Evolutionary conservation across 2,888 invertebrate species (phyloP).

Genomic region (Chloroclysta siterata): DNA sequence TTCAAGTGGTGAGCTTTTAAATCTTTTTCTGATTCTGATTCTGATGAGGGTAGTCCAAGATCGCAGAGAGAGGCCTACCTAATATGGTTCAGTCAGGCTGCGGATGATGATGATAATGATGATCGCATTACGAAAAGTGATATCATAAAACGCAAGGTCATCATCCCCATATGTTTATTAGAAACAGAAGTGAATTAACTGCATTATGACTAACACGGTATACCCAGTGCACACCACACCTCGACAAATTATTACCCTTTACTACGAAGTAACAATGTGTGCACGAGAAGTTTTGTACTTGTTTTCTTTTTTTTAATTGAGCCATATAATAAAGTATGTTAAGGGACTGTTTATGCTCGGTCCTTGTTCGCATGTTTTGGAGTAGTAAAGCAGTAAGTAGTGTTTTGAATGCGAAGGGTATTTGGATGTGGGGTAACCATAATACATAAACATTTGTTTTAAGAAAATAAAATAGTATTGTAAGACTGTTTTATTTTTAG

Average conservation of each 20-base stretch:
- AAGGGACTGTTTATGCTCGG: constrained; percentile 34
- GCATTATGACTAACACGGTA: constrained; percentile 39
- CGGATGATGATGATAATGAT: no score
- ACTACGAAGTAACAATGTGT: constrained; percentile 29
- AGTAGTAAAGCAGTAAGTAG: constrained; percentile 36
- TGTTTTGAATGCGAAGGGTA: constrained; percentile 28
- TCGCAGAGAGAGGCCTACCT: no score
- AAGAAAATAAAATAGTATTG: neutral
- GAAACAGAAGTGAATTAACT: constrained; percentile 34
- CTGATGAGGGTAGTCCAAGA: no score
- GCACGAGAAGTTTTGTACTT: constrained; percentile 28
- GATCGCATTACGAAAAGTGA: neutral
- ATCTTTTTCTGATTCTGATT: no score
- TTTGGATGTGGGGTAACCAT: constrained; percentile 12
- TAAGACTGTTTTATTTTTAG: neutral
- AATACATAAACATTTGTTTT: constrained; percentile 15
- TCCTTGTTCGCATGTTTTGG: constrained; percentile 37
- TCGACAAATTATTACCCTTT: constrained; percentile 35
- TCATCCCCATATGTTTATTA: constrained; percentile 13
- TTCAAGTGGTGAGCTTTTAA: no score
- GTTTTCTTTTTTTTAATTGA: constrained; percentile 36
- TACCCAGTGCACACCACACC: constrained; percentile 40
- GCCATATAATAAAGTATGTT: constrained; percentile 35
- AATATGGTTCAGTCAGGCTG: no score
- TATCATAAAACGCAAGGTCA: constrained; percentile 14